Percentiles rank a stretch among this genome's conserved stretches.
These are phyloP conservation scores for Folsomia manolachei DNA, from an alignment of 2,888 invertebrate species.

Conservation along the genomic window DNA sequence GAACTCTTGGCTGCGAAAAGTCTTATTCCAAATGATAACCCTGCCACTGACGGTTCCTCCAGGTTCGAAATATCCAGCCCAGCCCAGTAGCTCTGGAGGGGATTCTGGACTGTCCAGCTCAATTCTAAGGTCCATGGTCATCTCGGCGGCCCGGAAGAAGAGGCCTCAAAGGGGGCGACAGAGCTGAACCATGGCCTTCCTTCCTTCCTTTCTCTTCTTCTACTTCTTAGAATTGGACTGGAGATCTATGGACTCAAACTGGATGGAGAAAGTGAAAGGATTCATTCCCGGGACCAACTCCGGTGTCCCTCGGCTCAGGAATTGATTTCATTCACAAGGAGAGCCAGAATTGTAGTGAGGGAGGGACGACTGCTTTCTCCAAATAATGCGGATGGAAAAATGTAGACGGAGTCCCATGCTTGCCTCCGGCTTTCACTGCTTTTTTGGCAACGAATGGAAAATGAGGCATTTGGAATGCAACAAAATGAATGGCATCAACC, in stretches of 20 bases:
- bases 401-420: neutral
- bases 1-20: slow-evolving; percentile 35
- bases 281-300: neutral
- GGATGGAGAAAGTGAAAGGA: slow-evolving; percentile 1
- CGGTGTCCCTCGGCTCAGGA: neutral
- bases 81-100: slow-evolving; percentile 32
- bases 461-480: too few species aligned
- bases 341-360: neutral
- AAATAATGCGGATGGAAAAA: neutral
- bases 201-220: slow-evolving; percentile 6
- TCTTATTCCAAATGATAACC: slow-evolving; percentile 40
- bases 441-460: too few species aligned
- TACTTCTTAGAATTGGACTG: too few species aligned
- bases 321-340: neutral
- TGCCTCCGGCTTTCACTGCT: neutral
- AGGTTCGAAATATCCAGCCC: slow-evolving; percentile 38
- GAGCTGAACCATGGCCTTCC: neutral
- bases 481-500: too few species aligned
- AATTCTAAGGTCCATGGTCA: slow-evolving; percentile 36
- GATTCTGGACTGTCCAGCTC: slow-evolving; percentile 41
- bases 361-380: neutral
- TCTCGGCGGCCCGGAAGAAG: neutral
- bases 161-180: neutral
- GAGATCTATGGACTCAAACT: neutral
- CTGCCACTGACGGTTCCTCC: slow-evolving; percentile 39